A percentile compares a stretch with the other conserved stretches of the same genome.
These are phyloP conservation scores for Leptestheria dahalacensis DNA, from an alignment of 1,140 invertebrate species.

Conservation along the genomic window DNA sequence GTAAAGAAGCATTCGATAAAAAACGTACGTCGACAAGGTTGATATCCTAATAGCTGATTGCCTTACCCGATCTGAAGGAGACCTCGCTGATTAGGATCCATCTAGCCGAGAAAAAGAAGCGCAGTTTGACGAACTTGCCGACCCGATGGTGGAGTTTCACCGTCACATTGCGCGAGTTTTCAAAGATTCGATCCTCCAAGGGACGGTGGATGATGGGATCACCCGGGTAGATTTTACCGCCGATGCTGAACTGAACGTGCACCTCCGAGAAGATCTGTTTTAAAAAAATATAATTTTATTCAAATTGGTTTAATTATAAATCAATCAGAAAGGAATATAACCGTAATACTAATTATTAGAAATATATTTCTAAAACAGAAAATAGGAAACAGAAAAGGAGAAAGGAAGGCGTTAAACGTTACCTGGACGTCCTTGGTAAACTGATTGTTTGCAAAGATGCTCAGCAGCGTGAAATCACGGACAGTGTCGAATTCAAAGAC, in stretches of 20 bases:
- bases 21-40: no score
- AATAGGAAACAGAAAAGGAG: background rate
- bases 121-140: slow-evolving; percentile 62
- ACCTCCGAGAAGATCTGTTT: slow-evolving; percentile 66
- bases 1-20: no score
- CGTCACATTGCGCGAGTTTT: slow-evolving; percentile 61
- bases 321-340: background rate
- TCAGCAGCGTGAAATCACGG: slow-evolving; percentile 67
- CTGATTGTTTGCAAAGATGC: slow-evolving; percentile 66
- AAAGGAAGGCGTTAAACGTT: slow-evolving; percentile 22
- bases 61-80: slow-evolving; percentile 58
- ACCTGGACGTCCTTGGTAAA: slow-evolving; percentile 66
- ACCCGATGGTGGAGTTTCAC: slow-evolving; percentile 70
- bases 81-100: slow-evolving; percentile 87
- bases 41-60: background rate
- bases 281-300: slow-evolving; percentile 26
- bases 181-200: slow-evolving; percentile 60
- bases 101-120: slow-evolving; percentile 53
- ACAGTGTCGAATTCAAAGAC: slow-evolving; percentile 77
- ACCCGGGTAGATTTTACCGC: slow-evolving; percentile 54
- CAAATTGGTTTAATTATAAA: background rate
- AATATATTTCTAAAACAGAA: background rate
- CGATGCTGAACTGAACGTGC: slow-evolving; percentile 64
- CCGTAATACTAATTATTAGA: background rate
- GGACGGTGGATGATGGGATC: slow-evolving; percentile 54